Base-by-base conservation (phyloP, 2,888 invertebrate species). In the Himalopsyche kuldschensis region DNA sequence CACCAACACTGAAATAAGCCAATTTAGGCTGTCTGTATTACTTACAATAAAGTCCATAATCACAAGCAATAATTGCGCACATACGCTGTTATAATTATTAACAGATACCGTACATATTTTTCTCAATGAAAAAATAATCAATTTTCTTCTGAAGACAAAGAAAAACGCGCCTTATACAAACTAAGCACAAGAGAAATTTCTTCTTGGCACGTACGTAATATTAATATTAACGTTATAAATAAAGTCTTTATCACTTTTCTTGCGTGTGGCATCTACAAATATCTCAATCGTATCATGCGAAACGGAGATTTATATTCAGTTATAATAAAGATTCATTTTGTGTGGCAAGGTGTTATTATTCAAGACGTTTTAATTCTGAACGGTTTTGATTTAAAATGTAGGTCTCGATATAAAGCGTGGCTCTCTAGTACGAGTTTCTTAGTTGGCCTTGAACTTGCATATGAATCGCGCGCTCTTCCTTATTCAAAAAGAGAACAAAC, bases 401-500 rank as follows among this genome's bases (percentile, higher is more conserved):
- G 78, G 78, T 78, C 78, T 78, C 78, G 47, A 35, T 78, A 78
- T 78, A 78, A 78, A 78, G 47, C 6, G 78, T 17, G 78, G 30
- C 46, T 41, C 78, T 41, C 78, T 41, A 30, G 69, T 69, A 69
- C 78, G 27, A 41, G 47, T 47, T 41, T 78, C 78, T 84, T 77
- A 84, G 85, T 85, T 81, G 75, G 81, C 85, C 85, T 83, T 83
- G 85, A 85, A 83, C 84, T 84, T 82, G 76, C 77, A 35, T 15
- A 24, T 32, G 75, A 75, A 63, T 41, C 48, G 80, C 77, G 63
- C 78, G 80, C 78, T 69, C 69, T 78, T 55, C 69, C 69, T 69
- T 10, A 30, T 69, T 69, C 69, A 15, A 69, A 69, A 69, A 69
- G 20, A 69, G 69, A 69, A 69, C 69, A 24, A 69, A 69, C 69